Conservation (phyloP, 2,888 invertebrate species). For the Euzophera pinguis region DNA sequence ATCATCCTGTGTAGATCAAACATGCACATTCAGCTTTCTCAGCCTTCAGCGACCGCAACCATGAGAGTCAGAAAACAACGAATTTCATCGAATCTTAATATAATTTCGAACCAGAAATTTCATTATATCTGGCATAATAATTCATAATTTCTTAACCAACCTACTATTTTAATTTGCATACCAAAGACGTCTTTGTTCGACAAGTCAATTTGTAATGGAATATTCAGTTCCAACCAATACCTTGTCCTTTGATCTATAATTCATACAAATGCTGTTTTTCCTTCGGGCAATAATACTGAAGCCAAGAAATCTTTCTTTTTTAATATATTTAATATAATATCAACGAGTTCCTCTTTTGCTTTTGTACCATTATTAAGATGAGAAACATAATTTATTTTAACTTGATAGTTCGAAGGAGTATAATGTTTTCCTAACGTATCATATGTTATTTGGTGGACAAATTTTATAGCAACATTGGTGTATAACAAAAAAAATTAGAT, state of each 20-base stretch:
- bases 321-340: background rate
- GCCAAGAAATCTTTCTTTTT: background rate
- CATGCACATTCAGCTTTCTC: too few species aligned
- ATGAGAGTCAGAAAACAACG: too few species aligned
- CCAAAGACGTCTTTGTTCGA: background rate
- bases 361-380: background rate
- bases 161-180: background rate
- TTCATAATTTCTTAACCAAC: background rate
- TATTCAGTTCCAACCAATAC: background rate
- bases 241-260: conserved; percentile 1
- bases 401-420: background rate
- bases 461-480: too few species aligned
- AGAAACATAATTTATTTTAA: background rate
- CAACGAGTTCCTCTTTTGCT: background rate
- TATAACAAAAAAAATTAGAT: too few species aligned
- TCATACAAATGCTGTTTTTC: conserved; percentile 4
- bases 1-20: too few species aligned
- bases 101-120: too few species aligned
- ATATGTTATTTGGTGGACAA: too few species aligned
- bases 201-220: background rate
- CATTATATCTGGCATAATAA: background rate
- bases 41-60: too few species aligned
- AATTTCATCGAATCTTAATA: too few species aligned
- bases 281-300: background rate
- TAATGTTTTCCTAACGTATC: too few species aligned